Base-by-base conservation (phyloP, 2,113 vertebrate genomes). In the Pimephales promelas region DNA sequence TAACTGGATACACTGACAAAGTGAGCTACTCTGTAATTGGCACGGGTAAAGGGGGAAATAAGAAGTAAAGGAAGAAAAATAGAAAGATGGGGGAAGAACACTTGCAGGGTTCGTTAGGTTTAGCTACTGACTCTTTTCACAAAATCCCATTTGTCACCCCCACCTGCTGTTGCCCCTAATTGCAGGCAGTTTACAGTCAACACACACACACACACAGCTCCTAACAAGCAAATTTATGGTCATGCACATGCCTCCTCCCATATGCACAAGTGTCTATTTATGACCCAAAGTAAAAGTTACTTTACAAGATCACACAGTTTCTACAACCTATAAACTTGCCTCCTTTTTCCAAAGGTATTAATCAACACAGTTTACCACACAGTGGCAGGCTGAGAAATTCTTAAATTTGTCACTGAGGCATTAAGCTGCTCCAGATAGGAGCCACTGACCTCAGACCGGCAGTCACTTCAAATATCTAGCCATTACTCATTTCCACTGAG, bases 101-200 rank as follows among this genome's bases (percentile, higher is more conserved):
- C 31, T 59, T 79, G 68, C 24, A 78, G 54, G 61, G 83, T 87
- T 84, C 86, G 78, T 64, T 54, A 73, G 59, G 78, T 83, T 86
- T 40, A 75, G 85, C 73, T 86, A 16, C 85, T 34, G 87, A 70
- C 82, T 80, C 68, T 89, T 90, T 90, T 88, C 47, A 90, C 72
- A 79, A 74, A 83, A 86, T 74, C 87, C 90, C 89, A 86, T 90
- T 90, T 86, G 87, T 90, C 84, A 86, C 85, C 82, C 76, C 88
- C 82, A 89, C 90, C 87, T 62, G 89, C 88, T 79, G 85, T 83
- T 66, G 81, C n/a, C 31, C 83, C 87, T 78, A 82, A 87, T 89
- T 88, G 81, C 81, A 79, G 43, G 73, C 47, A 57, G 45, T 90
- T 91, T 88, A 89, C 31, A 85, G 61, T 72, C 82, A 82, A 59